Conservation (phyloP, 2,113 vertebrate genomes). For the Ardeotis arabs region DNA sequence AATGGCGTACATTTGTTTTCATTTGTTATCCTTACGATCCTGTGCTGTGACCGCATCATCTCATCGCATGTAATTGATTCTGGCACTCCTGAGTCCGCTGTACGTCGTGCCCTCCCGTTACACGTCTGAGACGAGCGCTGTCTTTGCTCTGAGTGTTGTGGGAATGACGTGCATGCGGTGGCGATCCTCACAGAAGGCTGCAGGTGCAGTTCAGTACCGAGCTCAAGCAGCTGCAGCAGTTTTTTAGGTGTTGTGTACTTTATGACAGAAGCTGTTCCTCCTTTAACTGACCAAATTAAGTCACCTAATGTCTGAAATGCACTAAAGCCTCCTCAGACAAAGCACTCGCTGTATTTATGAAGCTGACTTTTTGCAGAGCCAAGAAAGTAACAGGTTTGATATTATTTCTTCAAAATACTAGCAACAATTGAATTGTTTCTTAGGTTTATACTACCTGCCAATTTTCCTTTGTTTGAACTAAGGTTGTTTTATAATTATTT, state of each 20-base stretch:
- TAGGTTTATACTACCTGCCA: background rate
- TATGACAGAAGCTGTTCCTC: background rate
- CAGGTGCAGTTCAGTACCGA: background rate
- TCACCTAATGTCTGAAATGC: background rate
- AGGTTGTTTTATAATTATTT: conserved; percentile 20
- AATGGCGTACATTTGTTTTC: accelerated
- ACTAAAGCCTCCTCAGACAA: background rate
- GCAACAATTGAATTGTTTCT: background rate
- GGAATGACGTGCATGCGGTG: background rate
- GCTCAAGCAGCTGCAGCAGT: background rate
- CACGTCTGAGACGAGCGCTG: accelerated
- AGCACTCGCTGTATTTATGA: background rate
- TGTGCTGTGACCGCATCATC: background rate
- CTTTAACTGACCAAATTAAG: background rate
- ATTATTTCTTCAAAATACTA: background rate
- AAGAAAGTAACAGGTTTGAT: background rate
- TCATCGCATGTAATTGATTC: background rate
- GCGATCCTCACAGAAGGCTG: background rate
- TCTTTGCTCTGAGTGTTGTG: background rate
- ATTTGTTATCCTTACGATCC: background rate
- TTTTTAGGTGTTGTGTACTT: background rate
- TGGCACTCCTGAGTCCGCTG: background rate
- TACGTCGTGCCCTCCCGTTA: background rate
- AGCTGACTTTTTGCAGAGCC: background rate
- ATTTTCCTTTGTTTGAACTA: conserved; percentile 29